These are phyloP conservation scores for Sciaenops ocellatus DNA, from an alignment of 2,797 vertebrate genomes.

Conservation along the genomic window DNA sequence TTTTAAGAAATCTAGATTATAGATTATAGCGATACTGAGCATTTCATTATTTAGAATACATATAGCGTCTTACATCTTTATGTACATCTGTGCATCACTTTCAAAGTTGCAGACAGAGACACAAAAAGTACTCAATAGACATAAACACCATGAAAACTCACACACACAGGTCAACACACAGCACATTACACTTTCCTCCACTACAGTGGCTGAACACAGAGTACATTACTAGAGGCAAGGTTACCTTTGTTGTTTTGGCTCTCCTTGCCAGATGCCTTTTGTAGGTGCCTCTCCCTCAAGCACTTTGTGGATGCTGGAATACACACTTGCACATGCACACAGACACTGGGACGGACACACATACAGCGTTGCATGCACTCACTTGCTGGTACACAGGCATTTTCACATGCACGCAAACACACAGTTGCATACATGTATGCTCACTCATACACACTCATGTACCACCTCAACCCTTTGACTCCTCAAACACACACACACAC, in stretches of 20 bases:
- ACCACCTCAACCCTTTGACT: no score
- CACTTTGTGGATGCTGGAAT: constrained; percentile 62
- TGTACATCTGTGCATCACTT: constrained; percentile 31
- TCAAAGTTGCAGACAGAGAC: constrained; percentile 36
- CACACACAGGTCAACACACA: constrained; percentile 30
- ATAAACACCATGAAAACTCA: constrained; percentile 10
- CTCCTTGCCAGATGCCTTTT: constrained; percentile 82
- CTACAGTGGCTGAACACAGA: constrained; percentile 52
- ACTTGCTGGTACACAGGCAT: constrained; percentile 40
- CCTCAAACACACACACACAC: constrained; percentile 54
- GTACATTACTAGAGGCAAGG: constrained; percentile 83
- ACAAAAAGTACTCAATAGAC: constrained; percentile 2
- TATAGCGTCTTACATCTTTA: constrained; percentile 18
- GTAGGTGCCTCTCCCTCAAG: constrained; percentile 76
- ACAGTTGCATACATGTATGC: constrained; percentile 25
- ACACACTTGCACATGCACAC: constrained; percentile 39
- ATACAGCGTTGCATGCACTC: neutral
- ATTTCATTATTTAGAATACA: neutral
- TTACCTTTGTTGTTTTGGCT: constrained; percentile 87
- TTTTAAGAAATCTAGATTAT: neutral
- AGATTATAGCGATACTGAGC: neutral
- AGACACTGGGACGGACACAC: constrained; percentile 8
- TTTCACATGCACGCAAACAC: constrained; percentile 41
- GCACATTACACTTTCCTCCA: constrained; percentile 36
- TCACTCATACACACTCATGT: constrained; percentile 49